Percentiles rank a stretch among this genome's conserved stretches.
Conservation (phyloP, 2,797 vertebrate genomes). For the Garrulus glandarius region DNA sequence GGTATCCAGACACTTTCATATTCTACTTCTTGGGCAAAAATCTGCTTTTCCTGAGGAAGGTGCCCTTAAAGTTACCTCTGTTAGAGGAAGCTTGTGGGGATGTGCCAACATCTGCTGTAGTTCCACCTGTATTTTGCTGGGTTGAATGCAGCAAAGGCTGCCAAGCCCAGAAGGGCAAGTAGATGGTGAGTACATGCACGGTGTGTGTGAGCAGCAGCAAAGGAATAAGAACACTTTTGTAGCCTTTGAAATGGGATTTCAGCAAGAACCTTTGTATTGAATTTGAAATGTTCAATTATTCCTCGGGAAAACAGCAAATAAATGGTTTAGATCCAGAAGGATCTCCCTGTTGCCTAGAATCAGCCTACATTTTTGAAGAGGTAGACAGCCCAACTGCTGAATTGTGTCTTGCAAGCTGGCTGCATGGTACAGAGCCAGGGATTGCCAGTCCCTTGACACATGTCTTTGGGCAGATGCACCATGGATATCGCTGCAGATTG, state of each 20-base stretch:
- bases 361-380: not conserved
- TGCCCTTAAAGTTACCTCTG: not conserved
- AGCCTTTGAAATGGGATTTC: not conserved
- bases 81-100: not conserved
- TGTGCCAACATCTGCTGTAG: not conserved
- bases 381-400: not conserved
- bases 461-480: not conserved
- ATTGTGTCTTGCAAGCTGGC: not conserved
- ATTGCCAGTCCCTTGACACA: not conserved
- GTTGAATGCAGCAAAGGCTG: not conserved
- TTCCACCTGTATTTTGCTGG: not conserved
- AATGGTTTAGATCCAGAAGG: not conserved
- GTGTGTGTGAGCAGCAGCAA: not conserved
- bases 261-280: not conserved
- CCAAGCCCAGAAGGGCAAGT: not conserved
- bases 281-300: not conserved
- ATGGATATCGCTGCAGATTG: accelerated
- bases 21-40: not conserved
- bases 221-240: not conserved
- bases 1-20: not conserved
- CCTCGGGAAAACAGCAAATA: not conserved
- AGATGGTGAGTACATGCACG: not conserved
- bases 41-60: not conserved
- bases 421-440: not conserved
- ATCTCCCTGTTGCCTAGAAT: not conserved